Percentiles rank a stretch among this genome's conserved stretches.
Evolutionary conservation across 1,140 invertebrate genomes (phyloP).

Genomic region (Tetraneura akinire): DNA sequence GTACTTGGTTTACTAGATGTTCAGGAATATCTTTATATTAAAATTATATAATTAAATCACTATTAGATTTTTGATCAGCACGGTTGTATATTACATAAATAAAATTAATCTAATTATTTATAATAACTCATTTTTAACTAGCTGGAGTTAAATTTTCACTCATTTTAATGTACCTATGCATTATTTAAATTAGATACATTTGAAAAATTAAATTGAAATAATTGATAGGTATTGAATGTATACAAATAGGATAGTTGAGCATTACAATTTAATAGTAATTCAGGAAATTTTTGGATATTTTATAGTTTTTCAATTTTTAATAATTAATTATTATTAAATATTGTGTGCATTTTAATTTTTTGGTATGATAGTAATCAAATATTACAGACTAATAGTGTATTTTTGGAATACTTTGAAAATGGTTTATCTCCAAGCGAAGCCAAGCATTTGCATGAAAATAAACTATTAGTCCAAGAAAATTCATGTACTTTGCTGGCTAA

Average conservation of each 20-base stretch:
- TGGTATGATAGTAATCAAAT: not conserved
- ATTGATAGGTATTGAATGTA: not conserved
- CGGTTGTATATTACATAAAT: not conserved
- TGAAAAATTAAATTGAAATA: not conserved
- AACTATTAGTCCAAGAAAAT: slow-evolving; percentile 4
- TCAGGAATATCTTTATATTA: not conserved
- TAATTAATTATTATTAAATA: slow-evolving; percentile 10
- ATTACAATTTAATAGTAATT: slow-evolving; percentile 5
- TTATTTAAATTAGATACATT: slow-evolving; percentile 10
- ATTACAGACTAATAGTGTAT: not conserved
- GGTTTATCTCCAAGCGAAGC: slow-evolving; percentile 5
- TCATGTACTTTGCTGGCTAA: slow-evolving; percentile 32
- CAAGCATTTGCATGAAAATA: slow-evolving; percentile 26
- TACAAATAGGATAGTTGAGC: not conserved
- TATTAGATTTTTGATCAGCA: slow-evolving; percentile 8
- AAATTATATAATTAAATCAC: not conserved
- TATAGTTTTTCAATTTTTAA: slow-evolving; percentile 3
- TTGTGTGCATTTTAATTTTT: not conserved
- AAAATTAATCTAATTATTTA: not conserved
- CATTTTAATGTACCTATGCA: not conserved
- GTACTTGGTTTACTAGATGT: too few relatives aligned
- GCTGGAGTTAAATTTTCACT: not conserved
- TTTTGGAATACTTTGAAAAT: slow-evolving; percentile 23
- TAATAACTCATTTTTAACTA: slow-evolving; percentile 2
- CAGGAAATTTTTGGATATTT: not conserved